Evolutionary conservation across 92 coral and sea anemone genomes (phyloP), one percentile per base, ranked within the genome.

Genomic region (Virgularia gustaviana): DNA sequence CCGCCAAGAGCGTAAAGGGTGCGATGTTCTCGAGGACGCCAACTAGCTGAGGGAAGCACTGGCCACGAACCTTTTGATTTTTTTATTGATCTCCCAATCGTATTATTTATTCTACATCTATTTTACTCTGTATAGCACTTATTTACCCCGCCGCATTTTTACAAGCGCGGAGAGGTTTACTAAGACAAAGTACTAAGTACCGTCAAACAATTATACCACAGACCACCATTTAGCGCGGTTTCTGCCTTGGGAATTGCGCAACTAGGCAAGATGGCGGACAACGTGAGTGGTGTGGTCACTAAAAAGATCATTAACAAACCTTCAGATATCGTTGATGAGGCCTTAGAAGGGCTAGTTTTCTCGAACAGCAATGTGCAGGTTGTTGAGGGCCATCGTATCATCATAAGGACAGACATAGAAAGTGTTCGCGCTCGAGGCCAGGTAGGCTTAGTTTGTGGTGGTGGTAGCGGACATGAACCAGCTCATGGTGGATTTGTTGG

Each of bases 391-490:
- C 96, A 94, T 82, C 79, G 96, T 19, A 94, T 94, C 61, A 61
- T 94, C 15, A 72, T 94, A 20, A 86, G 99, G 7, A 83, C 78
- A 5, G 96, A 89, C 72, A 73, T 87, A 1, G 81, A 87, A 18
- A 66, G 82, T 32, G 79, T 94, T 2, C 81, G 80, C 36, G 82
- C 83, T 36, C 85, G 90, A 43, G 96, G 96, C 2, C 72, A 71
- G 45, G 99, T 94, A 0, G 71, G 96, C 9, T 77, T 94, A 47
- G 82, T 94, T 4, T 94, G 94, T 19, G 99, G 99, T 0, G 99
- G 99, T 8, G 99, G 99, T 2, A 94, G 99, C 72, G 99, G 99
- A 2, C 99, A 94, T 41, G 99, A 94, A 29, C 99, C 99, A 0
- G 60, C 96, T 0, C 99, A 94, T 49, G 96, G 88, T 9, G 99